Conservation (phyloP, 2,888 invertebrate species). For the Acheta domesticus region DNA sequence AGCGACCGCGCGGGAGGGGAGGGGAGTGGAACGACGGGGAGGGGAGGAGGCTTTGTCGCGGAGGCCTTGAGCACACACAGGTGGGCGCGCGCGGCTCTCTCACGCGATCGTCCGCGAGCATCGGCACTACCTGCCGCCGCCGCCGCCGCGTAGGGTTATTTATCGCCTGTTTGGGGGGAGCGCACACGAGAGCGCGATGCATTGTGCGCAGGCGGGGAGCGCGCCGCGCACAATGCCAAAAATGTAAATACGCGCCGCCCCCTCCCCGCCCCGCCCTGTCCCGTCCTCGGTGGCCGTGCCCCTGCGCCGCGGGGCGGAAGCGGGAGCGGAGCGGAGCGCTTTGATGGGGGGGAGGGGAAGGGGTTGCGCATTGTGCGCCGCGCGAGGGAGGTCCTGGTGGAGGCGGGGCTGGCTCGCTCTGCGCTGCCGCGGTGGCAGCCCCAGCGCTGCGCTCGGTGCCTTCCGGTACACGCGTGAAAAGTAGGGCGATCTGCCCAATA, state of each 20-base stretch:
- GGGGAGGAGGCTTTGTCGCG: too few species aligned
- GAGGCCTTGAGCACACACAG: too few species aligned
- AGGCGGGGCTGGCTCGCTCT: background rate
- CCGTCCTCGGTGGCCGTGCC: background rate
- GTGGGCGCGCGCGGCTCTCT: too few species aligned
- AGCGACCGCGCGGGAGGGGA: too few species aligned
- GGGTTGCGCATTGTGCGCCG: background rate
- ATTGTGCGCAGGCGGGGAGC: slow-evolving; percentile 10
- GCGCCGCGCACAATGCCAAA: background rate
- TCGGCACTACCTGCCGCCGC: background rate
- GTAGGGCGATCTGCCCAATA: too few species aligned
- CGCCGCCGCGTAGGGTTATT: too few species aligned
- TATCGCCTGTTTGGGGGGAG: background rate
- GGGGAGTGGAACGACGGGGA: too few species aligned
- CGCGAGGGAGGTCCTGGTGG: background rate
- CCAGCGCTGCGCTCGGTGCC: background rate
- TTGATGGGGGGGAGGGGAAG: background rate
- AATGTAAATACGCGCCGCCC: slow-evolving; percentile 10
- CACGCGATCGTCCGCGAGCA: background rate
- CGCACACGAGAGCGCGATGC: background rate
- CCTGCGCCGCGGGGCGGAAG: background rate
- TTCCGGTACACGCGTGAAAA: background rate
- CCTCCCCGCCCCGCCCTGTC: background rate
- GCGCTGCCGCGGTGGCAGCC: background rate
- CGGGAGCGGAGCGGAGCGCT: background rate